A percentile compares a stretch with the other conserved stretches of the same genome.
Conservation (phyloP, 1,140 invertebrate genomes). For the Solen grandis region DNA sequence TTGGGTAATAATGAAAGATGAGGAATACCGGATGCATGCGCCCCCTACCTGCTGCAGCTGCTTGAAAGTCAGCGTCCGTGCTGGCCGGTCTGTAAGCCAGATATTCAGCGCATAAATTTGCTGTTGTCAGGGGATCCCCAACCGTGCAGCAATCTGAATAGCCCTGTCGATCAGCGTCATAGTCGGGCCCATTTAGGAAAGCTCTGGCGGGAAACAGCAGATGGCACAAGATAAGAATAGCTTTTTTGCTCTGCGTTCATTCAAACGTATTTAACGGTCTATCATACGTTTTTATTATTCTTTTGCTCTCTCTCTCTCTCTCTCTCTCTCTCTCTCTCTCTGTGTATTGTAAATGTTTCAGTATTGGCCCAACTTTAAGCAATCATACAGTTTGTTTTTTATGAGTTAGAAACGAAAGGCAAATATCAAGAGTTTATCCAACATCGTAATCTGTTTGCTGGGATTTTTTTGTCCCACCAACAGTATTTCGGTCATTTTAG, state of each 20-base stretch:
- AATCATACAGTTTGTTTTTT: too few species aligned
- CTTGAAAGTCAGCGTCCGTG: background rate
- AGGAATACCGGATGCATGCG: background rate
- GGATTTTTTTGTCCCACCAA: too few species aligned
- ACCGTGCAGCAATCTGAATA: constrained; percentile 15
- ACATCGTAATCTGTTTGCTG: too few species aligned
- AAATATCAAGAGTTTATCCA: too few species aligned
- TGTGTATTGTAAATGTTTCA: background rate
- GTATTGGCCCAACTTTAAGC: background rate
- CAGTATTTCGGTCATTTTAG: too few species aligned
- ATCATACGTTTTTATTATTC: too few species aligned
- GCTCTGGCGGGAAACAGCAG: background rate
- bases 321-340: background rate
- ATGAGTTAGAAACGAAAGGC: too few species aligned
- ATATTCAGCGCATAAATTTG: constrained; percentile 7
- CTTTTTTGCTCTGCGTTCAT: background rate
- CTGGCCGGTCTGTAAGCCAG: constrained; percentile 6
- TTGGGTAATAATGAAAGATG: background rate
- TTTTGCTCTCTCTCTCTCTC: too few species aligned
- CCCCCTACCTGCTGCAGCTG: constrained; percentile 24
- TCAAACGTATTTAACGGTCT: background rate
- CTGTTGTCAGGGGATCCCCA: background rate
- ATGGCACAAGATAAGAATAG: background rate
- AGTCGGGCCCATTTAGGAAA: background rate
- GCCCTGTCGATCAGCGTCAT: background rate